These are phyloP conservation scores for Pterois miles DNA, from an alignment of 2,797 vertebrate genomes.

Conservation along the genomic window DNA sequence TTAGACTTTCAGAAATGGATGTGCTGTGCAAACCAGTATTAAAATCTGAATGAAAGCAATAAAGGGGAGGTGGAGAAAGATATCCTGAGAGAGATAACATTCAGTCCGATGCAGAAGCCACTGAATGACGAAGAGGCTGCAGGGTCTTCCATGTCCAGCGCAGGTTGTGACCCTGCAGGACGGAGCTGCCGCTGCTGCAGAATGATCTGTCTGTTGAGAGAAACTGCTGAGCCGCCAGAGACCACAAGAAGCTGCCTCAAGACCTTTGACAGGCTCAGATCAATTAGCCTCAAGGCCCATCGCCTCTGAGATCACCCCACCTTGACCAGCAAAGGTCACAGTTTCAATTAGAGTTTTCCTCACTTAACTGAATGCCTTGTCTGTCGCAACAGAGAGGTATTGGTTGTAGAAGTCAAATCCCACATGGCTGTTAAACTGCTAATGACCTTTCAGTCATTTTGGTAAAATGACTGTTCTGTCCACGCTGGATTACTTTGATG, in stretches of 20 bases:
- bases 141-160: slow-evolving; percentile 47
- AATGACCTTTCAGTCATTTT: neutral
- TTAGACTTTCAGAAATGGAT: neutral
- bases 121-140: slow-evolving; percentile 41
- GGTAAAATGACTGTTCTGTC: neutral
- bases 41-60: slow-evolving; percentile 13
- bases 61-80: neutral
- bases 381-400: neutral
- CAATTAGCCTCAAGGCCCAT: slow-evolving; percentile 46
- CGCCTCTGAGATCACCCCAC: slow-evolving; percentile 26
- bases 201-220: slow-evolving; percentile 64
- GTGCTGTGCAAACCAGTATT: neutral
- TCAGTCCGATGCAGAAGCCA: slow-evolving; percentile 20
- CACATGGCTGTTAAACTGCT: neutral
- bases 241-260: slow-evolving; percentile 41
- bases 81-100: slow-evolving; percentile 3
- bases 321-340: slow-evolving; percentile 48
- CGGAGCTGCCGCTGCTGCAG: slow-evolving; percentile 49
- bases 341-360: slow-evolving; percentile 23
- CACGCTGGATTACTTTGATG: neutral
- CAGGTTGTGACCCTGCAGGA: slow-evolving; percentile 68
- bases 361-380: neutral
- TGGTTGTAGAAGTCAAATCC: slow-evolving; percentile 3
- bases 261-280: slow-evolving; percentile 71
- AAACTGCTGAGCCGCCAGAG: slow-evolving; percentile 60